Evolutionary conservation across 1,140 invertebrate species (phyloP).

Genomic region (Schmidtea mediterranea): DNA sequence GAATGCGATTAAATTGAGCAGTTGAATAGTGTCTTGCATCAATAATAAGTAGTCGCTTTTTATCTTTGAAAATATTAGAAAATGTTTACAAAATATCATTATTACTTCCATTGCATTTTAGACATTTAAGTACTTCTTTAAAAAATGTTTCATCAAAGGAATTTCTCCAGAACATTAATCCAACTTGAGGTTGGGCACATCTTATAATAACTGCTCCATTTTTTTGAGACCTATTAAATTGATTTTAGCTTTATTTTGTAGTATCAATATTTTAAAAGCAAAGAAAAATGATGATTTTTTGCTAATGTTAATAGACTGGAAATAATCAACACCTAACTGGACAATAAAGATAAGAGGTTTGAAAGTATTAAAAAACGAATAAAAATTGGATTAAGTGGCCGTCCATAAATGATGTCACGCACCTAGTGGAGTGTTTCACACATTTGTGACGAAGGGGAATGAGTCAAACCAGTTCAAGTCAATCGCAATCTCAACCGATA

Average conservation of each 20-base stretch:
- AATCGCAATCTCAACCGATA: too few relatives aligned
- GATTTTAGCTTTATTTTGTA: not conserved
- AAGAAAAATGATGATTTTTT: too few relatives aligned
- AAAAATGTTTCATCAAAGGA: not conserved
- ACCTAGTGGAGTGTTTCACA: too few relatives aligned
- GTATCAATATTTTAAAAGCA: too few relatives aligned
- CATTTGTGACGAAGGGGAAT: too few relatives aligned
- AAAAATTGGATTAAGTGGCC: too few relatives aligned
- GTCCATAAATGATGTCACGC: too few relatives aligned
- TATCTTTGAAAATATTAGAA: not conserved
- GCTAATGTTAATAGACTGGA: too few relatives aligned
- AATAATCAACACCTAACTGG: too few relatives aligned
- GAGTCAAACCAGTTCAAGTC: too few relatives aligned
- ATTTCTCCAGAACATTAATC: constrained; percentile 1
- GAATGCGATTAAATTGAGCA: constrained; percentile 68
- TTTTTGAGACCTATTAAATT: not conserved
- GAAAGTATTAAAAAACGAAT: too few relatives aligned
- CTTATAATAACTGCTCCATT: not conserved
- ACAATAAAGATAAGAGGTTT: too few relatives aligned
- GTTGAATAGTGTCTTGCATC: constrained; percentile 79
- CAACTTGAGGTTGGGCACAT: not conserved
- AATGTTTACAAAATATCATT: not conserved
- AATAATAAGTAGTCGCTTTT: constrained; percentile 42
- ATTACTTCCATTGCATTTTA: not conserved
- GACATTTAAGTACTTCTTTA: not conserved